Conservation (phyloP, 2,113 vertebrate species). For the Carettochelys insculpta region DNA sequence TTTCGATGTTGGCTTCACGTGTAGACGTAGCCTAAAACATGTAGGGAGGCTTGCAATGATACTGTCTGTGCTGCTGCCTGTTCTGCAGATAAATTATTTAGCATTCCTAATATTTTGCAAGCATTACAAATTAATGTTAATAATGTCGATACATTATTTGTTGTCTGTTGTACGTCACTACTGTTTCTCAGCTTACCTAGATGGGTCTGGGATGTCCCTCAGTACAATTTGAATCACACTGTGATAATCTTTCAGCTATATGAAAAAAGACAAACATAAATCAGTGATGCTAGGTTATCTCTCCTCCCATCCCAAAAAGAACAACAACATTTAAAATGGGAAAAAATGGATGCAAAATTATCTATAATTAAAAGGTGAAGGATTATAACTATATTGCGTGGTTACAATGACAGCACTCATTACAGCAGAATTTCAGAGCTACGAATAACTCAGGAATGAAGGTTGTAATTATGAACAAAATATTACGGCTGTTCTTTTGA, state of each 20-base stretch:
- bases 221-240: conserved; percentile 88
- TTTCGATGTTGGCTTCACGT: too few species aligned
- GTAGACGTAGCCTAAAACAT: too few species aligned
- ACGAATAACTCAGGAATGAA: too few species aligned
- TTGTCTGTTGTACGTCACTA: neutral
- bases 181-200: conserved; percentile 47
- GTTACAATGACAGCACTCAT: conserved; percentile 59
- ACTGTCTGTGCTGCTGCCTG: neutral
- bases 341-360: neutral
- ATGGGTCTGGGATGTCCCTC: conserved; percentile 77
- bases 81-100: neutral
- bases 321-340: neutral
- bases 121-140: neutral
- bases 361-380: neutral
- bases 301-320: neutral
- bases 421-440: neutral
- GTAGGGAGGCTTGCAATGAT: neutral
- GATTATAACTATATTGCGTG: neutral
- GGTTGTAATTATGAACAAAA: too few species aligned
- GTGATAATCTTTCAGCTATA: conserved; percentile 85
- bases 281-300: neutral
- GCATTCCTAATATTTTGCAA: neutral
- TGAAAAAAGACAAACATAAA: conserved; percentile 30
- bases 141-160: neutral
- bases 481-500: too few species aligned